Percentiles rank a stretch among this genome's conserved stretches.
These are phyloP conservation scores for Danaus chrysippus DNA, from an alignment of 2,888 invertebrate genomes.

Conservation along the genomic window DNA sequence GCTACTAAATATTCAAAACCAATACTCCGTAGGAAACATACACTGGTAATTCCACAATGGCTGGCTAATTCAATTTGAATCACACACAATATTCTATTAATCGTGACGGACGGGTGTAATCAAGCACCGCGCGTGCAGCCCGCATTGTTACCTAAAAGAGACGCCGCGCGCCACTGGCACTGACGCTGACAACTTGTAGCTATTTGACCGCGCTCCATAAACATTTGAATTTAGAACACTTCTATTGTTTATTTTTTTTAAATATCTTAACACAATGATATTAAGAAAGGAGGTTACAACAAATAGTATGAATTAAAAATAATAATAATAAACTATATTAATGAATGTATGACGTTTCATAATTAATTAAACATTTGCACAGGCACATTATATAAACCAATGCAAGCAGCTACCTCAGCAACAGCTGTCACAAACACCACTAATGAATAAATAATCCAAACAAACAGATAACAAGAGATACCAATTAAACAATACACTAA, in stretches of 20 bases:
- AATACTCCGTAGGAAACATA: slow-evolving; percentile 64
- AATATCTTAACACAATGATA: not conserved
- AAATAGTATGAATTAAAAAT: slow-evolving; percentile 1
- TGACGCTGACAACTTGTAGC: slow-evolving; percentile 31
- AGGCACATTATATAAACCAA: slow-evolving; percentile 38
- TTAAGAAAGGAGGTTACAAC: not conserved
- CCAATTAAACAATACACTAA: slow-evolving; percentile 80
- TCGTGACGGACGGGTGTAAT: slow-evolving; percentile 77
- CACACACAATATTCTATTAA: slow-evolving; percentile 76
- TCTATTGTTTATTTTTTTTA: too few relatives aligned
- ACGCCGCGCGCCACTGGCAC: slow-evolving; percentile 41
- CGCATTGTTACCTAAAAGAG: slow-evolving; percentile 46
- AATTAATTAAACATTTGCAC: not conserved
- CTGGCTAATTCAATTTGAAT: slow-evolving; percentile 73
- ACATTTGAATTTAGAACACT: too few relatives aligned
- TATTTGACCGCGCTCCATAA: slow-evolving; percentile 16
- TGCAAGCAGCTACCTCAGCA: slow-evolving; percentile 52
- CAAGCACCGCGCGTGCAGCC: slow-evolving; percentile 52
- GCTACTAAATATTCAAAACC: slow-evolving; percentile 73
- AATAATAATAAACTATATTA: not conserved
- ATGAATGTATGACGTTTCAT: not conserved
- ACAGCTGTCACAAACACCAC: slow-evolving; percentile 71
- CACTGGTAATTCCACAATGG: slow-evolving; percentile 68
- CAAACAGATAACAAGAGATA: slow-evolving; percentile 79
- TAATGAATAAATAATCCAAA: slow-evolving; percentile 78